Base-by-base conservation (phyloP, 2,888 invertebrate genomes). In the Liopterus haemorrhoidalis region DNA sequence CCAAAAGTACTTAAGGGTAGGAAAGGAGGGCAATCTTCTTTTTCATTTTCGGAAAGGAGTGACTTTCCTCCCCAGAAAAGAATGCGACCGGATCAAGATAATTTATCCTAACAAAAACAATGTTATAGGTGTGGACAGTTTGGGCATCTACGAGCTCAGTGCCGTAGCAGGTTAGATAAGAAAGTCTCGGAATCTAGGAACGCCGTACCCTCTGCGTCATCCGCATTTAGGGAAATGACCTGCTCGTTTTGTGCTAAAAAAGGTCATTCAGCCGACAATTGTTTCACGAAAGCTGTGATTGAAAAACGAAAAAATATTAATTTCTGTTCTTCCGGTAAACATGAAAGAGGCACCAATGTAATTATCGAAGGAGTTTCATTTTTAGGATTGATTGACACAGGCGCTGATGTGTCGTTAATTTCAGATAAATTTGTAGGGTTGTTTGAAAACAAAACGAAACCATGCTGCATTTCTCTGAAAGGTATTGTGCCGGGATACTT, bases 181-280 rank as follows among this genome's bases (percentile, higher is more conserved):
- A 12, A 28, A 28, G 15, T 15, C 12, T 28, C 28, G 15, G 15
- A 28, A 15, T 15, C 12, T 14, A 12, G 15, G 15, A 28, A 15
- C 15, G 12, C 28, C 15, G 28, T 4, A 35, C 4, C 5, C 19
- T 18, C 35, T 16, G 3, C 19, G 8, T 35, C 19, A 18, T n/a
- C 35, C 9, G 18, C 18, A 8, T n/a, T n/a, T n/a, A n/a, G n/a
- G n/a, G 18, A 35, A n/a, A 35, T 5, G 4, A 2, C 18, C 31
- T 35, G 20, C n/a, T 18, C n/a, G 4, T 35, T 35, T 11, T 35
- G 35, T 19, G 35, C 16, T 18, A 35, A 35, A 21, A 8, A 12
- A 5, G 35, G 20, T 4, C 35, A 35, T 19, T 9, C 20, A 4
- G 12, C 12, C 19, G 20, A 19, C 3, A 35, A 35, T 9, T 35